Base-by-base conservation (phyloP, 2,113 vertebrate genomes). In the Thamnaconus septentrionalis region DNA sequence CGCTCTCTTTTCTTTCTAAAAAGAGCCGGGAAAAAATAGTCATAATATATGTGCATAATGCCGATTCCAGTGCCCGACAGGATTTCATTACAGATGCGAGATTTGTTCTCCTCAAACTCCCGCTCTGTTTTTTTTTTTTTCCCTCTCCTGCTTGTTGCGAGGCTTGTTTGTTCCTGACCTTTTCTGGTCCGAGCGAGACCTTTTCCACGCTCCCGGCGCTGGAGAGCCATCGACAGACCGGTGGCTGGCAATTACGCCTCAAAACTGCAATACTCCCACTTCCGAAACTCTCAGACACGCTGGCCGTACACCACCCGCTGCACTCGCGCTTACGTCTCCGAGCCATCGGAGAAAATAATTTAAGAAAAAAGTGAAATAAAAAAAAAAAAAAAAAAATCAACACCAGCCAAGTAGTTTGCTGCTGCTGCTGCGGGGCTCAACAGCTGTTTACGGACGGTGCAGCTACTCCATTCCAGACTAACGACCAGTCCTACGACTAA, bases 201-300 rank as follows among this genome's bases (percentile, higher is more conserved):
- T 75, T 51, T 40, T 76, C 56, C 42, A 49, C 5, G 41, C 63
- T 81, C 64, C 76, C 73, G 55, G 73, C 61, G 77, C 53, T 48
- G 50, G 60, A 60, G 59, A 72, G 71, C 61, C 71, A 80, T 62
- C 64, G 77, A 67, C 64, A 66, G 59, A 58, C 61, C 62, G 62
- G 55, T 73, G 68, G 75, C 47, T 75, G 59, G 79, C 73, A 88
- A 80, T 88, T 74, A 79, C 3, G 66, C 81, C 77, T 82, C 71
- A 79, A 73, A 84, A 79, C 59, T 65, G 63, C 51, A 52, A 79
- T 41, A 11, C 53, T 49, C 58, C 78, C 44, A 54, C 76, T 12
- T 49, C 75, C 68, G 69, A 76, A 78, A 74, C 62, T 66, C 75
- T 69, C 58, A 71, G 68, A 79, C 64, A 61, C 71, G 72, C 57